phyloP scores from a whole-genome alignment of 2,888 invertebrate species.

The Cephonodes hylas region DNA sequence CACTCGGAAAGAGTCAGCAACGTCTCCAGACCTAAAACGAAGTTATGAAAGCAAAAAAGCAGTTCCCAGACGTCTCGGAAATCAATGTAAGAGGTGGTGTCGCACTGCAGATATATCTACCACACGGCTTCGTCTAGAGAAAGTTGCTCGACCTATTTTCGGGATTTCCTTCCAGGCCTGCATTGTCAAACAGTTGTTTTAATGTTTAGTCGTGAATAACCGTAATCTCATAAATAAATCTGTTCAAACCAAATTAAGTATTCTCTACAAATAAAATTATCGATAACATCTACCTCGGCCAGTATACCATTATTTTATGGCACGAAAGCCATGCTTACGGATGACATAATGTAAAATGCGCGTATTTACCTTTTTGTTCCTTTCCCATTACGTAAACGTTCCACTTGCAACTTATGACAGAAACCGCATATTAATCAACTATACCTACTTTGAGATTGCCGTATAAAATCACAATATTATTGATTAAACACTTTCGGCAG shows the following conservation, averaged over 20 bases:
- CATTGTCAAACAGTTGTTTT: conserved; percentile 12
- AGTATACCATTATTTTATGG: neutral
- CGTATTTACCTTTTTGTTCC: neutral
- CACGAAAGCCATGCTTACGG: neutral
- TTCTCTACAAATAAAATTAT: neutral
- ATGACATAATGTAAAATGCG: neutral
- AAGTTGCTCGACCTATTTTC: conserved; percentile 52
- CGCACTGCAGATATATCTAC: conserved; percentile 67
- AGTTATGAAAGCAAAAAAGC: conserved; percentile 15
- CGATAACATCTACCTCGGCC: neutral
- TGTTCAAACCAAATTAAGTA: neutral
- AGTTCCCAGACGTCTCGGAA: conserved; percentile 43
- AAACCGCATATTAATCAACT: neutral
- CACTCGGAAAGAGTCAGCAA: neutral
- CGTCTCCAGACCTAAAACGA: neutral
- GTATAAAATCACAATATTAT: neutral
- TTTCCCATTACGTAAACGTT: neutral
- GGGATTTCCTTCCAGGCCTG: conserved; percentile 29
- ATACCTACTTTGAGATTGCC: neutral
- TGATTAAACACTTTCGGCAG: neutral
- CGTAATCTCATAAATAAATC: neutral
- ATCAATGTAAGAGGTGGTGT: conserved; percentile 60
- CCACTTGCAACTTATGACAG: neutral
- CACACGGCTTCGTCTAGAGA: conserved; percentile 43
- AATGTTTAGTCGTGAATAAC: neutral